phyloP scores from a whole-genome alignment of 2,113 vertebrate species.

The Mellivora capensis region DNA sequence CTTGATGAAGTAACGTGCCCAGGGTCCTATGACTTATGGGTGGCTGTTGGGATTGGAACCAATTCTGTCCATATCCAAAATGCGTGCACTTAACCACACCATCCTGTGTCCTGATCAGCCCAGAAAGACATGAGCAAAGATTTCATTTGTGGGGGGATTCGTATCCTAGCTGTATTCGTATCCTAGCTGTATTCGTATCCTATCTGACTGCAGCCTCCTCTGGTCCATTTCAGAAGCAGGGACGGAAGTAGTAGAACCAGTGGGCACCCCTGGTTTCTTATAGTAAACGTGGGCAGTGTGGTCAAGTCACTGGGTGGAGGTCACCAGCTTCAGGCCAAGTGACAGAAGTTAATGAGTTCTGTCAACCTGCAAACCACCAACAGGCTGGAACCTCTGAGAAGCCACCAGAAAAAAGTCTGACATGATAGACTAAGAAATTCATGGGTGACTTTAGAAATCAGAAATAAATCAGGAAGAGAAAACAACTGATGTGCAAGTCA shows the following conservation, averaged over 20 bases:
- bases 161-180: not conserved
- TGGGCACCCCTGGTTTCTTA: fast-evolving
- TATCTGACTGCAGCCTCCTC: not conserved
- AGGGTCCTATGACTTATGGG: not conserved
- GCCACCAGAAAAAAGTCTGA: slow-evolving; percentile 65
- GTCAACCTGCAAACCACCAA: slow-evolving; percentile 38
- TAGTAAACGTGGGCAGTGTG: not conserved
- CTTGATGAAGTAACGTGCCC: not conserved
- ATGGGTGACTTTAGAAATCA: slow-evolving; percentile 75
- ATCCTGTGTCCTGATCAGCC: not conserved
- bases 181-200: not conserved
- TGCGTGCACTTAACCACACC: not conserved
- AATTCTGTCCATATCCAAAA: not conserved
- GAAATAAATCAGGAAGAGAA: slow-evolving; percentile 78
- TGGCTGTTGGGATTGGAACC: not conserved
- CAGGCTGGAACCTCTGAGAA: slow-evolving; percentile 49
- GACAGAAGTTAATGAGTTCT: slow-evolving; percentile 45
- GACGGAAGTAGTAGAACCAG: not conserved
- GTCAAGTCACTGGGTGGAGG: not conserved
- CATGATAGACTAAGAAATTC: slow-evolving; percentile 76
- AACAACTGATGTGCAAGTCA: slow-evolving; percentile 72
- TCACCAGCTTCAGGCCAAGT: not conserved
- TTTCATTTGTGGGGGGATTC: not conserved
- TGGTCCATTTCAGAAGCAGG: not conserved
- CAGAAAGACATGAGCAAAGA: not conserved